Percentiles rank a stretch among this genome's conserved stretches.
These are phyloP conservation scores for Neolamprologus ventralis DNA, from an alignment of 2,113 vertebrate species.

Conservation along the genomic window DNA sequence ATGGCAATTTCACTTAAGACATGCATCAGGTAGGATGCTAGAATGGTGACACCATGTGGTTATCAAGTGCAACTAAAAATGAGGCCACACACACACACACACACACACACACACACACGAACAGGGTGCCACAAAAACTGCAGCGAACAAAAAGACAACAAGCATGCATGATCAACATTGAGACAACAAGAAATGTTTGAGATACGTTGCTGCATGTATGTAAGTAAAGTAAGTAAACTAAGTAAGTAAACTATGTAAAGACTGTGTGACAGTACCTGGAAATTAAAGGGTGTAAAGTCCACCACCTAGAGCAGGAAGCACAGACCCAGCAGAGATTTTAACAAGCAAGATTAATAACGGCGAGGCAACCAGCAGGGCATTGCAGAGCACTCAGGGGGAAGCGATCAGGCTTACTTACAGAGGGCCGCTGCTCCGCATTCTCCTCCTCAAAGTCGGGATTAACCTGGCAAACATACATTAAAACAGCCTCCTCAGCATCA, in stretches of 20 bases:
- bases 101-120: no score
- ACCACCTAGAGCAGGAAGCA: slow-evolving; percentile 63
- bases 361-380: not conserved
- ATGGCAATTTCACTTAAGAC: not conserved
- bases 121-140: not conserved
- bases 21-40: not conserved
- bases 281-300: slow-evolving; percentile 77
- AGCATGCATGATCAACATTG: not conserved
- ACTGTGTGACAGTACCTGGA: slow-evolving; percentile 66
- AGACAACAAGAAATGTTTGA: not conserved
- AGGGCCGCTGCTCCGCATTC: slow-evolving; percentile 85
- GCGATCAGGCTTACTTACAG: slow-evolving; percentile 75
- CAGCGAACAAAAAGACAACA: not conserved
- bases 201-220: not conserved
- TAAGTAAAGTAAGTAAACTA: no score
- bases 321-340: slow-evolving; percentile 18
- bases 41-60: slow-evolving; percentile 36
- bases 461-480: slow-evolving; percentile 72
- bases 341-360: not conserved
- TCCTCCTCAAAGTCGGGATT: slow-evolving; percentile 94
- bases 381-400: not conserved
- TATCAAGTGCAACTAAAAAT: not conserved
- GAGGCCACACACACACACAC: not conserved
- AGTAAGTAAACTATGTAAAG: not conserved
- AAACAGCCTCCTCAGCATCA: not conserved